These are phyloP conservation scores for Strigamia crassipes DNA, from an alignment of 2,888 invertebrate species.

Conservation along the genomic window DNA sequence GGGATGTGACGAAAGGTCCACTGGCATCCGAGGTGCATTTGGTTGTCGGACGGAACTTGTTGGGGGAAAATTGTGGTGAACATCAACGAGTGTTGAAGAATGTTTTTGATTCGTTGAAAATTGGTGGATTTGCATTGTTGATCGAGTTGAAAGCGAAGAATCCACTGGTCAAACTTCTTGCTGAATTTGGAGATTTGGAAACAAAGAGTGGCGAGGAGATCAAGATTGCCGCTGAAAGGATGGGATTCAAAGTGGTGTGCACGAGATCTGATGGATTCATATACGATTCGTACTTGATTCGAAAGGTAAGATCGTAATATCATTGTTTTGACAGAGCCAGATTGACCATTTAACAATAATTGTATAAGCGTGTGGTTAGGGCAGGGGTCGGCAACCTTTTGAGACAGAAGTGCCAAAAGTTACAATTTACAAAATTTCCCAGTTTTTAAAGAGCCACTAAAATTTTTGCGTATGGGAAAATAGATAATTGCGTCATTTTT, in stretches of 20 bases:
- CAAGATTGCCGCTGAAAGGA: slow-evolving; percentile 50
- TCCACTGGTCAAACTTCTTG: slow-evolving; percentile 52
- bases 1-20: slow-evolving; percentile 65
- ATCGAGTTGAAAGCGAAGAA: slow-evolving; percentile 52
- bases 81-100: slow-evolving; percentile 51
- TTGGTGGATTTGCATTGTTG: slow-evolving; percentile 71
- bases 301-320: slow-evolving; percentile 64
- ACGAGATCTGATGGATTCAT: slow-evolving; percentile 69
- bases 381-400: too few relatives aligned
- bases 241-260: slow-evolving; percentile 65
- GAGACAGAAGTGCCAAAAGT: too few relatives aligned
- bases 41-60: slow-evolving; percentile 69
- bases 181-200: slow-evolving; percentile 47
- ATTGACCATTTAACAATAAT: too few relatives aligned
- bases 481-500: too few relatives aligned
- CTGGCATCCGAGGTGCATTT: slow-evolving; percentile 70
- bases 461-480: too few relatives aligned
- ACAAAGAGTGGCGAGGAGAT: slow-evolving; percentile 48
- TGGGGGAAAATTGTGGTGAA: slow-evolving; percentile 60
- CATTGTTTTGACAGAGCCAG: too few relatives aligned
- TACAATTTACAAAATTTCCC: too few relatives aligned
- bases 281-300: slow-evolving; percentile 65
- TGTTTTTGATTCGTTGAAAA: slow-evolving; percentile 64
- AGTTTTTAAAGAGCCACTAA: too few relatives aligned
- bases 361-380: too few relatives aligned